Evolutionary conservation across 2,888 invertebrate species (phyloP).

Genomic region (Drosophila mimica): DNA sequence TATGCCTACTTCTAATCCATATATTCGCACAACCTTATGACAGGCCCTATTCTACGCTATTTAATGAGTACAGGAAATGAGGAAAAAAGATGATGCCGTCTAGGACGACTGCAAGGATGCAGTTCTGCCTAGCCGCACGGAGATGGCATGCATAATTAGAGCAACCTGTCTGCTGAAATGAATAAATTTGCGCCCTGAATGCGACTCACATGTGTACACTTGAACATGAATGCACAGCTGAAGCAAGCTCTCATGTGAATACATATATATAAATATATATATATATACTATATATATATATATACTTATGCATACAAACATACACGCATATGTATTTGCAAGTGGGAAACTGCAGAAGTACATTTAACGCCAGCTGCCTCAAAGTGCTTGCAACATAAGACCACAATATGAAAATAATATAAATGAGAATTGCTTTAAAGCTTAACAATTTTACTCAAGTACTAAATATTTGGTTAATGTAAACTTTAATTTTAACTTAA

Average conservation of each 20-base stretch:
- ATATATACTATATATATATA: neutral
- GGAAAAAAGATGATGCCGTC: slow-evolving; percentile 7
- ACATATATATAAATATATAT: neutral
- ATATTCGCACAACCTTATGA: slow-evolving; percentile 7
- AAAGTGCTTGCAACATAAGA: slow-evolving; percentile 11
- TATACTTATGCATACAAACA: neutral
- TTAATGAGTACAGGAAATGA: slow-evolving; percentile 3
- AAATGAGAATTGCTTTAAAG: slow-evolving; percentile 24
- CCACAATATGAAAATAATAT: slow-evolving; percentile 20
- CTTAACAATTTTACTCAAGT: slow-evolving; percentile 5
- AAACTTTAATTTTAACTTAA: neutral
- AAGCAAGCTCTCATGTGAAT: slow-evolving; percentile 6
- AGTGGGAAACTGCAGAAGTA: slow-evolving; percentile 26
- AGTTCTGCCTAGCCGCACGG: slow-evolving; percentile 4
- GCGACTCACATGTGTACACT: slow-evolving; percentile 57
- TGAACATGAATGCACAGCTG: slow-evolving; percentile 56
- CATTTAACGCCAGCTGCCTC: slow-evolving; percentile 12
- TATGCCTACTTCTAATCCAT: neutral
- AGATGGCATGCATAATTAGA: slow-evolving; percentile 69
- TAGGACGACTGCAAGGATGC: slow-evolving; percentile 16
- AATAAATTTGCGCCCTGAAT: slow-evolving; percentile 67
- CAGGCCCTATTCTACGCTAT: neutral
- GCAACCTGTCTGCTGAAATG: slow-evolving; percentile 70
- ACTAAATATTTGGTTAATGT: neutral
- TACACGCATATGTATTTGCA: slow-evolving; percentile 19